Evolutionary conservation across 2,888 invertebrate species (phyloP), one percentile per base, ranked within the genome.

Genomic region (Athalia rosae): DNA sequence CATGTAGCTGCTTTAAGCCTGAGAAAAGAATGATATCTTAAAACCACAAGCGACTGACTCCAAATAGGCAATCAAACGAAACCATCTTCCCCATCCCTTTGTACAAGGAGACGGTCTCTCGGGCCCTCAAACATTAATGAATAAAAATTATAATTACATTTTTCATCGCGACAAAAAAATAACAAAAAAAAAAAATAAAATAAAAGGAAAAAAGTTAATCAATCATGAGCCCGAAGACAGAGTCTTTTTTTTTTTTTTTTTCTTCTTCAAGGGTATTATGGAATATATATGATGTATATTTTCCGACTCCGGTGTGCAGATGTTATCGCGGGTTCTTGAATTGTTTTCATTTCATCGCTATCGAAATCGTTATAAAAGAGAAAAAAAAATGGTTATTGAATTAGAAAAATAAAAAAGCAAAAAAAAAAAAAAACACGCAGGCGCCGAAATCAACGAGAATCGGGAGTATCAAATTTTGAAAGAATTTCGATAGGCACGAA

Each of bases 141-240:
- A 89, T 89, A 89, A 89, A 89, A 88, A 89, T 89, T 89, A 89
- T 89, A 89, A 89, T 89, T 89, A 88, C 89, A 87, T 87, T 88
- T 86, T 86, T 86, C 87, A 83, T 82, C 84, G 84, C 83, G 61
- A 74, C 28, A 28, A 28, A 28, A 28, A 28, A 28, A n/a, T n/a
- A n/a, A n/a, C n/a, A n/a, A n/a, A n/a, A n/a, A n/a, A n/a, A n/a
- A n/a, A n/a, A n/a, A n/a, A n/a, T n/a, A n/a, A 28, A 28, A 28
- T 2, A 28, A 28, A 84, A 84, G 85, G 86, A 85, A 86, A 85
- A 79, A 88, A 89, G 88, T 89, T 89, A 89, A 89, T 89, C 89
- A 89, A 89, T 89, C 89, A 89, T 86, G 83, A 85, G 84, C 47
- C 58, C 56, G 67, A 76, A 77, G 76, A 76, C 76, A 63, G 58